phyloP scores from a whole-genome alignment of 2,113 vertebrate species.

The Emydocephalus ijimae region DNA sequence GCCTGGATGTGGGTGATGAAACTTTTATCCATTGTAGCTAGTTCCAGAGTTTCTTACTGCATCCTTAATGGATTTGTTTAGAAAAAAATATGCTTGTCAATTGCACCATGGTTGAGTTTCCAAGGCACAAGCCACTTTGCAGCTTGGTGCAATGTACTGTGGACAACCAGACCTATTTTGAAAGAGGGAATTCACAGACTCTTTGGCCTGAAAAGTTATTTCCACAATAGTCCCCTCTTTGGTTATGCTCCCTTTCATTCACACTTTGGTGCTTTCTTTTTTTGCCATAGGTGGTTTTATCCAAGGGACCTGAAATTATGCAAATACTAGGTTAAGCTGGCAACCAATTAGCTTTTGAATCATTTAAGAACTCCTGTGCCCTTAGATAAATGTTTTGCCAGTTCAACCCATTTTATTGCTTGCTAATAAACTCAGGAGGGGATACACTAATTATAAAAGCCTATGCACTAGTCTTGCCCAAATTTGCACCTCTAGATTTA shows the following conservation, averaged over 20 bases:
- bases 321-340: not conserved
- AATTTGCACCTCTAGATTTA: not conserved
- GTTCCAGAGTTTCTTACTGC: not conserved
- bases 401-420: not conserved
- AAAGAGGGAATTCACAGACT: not conserved
- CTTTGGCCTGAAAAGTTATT: not conserved
- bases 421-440: not conserved
- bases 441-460: not conserved
- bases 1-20: not conserved
- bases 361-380: not conserved
- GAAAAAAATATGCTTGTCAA: not conserved
- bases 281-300: not conserved
- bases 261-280: not conserved
- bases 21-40: not conserved
- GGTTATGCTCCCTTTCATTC: not conserved
- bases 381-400: not conserved
- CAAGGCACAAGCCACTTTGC: not conserved
- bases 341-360: not conserved
- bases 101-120: not conserved
- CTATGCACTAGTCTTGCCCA: not conserved
- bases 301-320: not conserved
- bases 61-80: not conserved
- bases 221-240: not conserved
- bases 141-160: not conserved
- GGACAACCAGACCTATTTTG: not conserved